phyloP scores from a whole-genome alignment of 1,140 invertebrate species.

The Manduca sexta region DNA sequence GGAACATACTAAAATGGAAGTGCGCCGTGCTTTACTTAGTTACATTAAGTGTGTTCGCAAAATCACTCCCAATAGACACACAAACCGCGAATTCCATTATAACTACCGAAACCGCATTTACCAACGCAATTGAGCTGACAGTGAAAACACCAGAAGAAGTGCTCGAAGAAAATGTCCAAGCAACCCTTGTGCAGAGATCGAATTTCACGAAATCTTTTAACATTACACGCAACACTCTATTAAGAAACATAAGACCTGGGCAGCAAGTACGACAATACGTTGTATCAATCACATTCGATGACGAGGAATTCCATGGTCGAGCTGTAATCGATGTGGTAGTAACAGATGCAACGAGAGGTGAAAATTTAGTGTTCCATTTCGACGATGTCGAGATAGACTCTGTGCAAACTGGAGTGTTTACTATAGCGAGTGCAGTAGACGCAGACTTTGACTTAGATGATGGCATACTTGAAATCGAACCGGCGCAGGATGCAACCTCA shows the following conservation, averaged over 20 bases:
- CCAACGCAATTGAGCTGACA: too few species aligned
- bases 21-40: constrained; percentile 25
- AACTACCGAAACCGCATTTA: background rate
- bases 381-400: constrained; percentile 25
- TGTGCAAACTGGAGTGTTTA: constrained; percentile 33
- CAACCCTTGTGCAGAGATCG: background rate
- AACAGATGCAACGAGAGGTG: constrained; percentile 20
- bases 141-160: too few species aligned
- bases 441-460: constrained; percentile 19
- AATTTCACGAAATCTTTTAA: too few species aligned
- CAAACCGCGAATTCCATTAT: background rate
- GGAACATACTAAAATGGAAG: constrained; percentile 41
- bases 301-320: constrained; percentile 30
- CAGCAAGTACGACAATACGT: constrained; percentile 31
- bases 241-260: constrained; percentile 32
- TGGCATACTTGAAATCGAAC: constrained; percentile 30
- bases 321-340: constrained; percentile 37
- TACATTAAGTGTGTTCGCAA: constrained; percentile 25
- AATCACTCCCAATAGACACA: constrained; percentile 21
- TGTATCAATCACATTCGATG: constrained; percentile 32
- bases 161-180: background rate
- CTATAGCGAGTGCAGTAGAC: constrained; percentile 18
- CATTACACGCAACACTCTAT: too few species aligned
- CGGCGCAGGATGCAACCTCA: constrained; percentile 12
- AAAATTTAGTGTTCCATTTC: constrained; percentile 30